These are phyloP conservation scores for Cebus imitator DNA, from an alignment of 2,113 vertebrate genomes.

Conservation along the genomic window DNA sequence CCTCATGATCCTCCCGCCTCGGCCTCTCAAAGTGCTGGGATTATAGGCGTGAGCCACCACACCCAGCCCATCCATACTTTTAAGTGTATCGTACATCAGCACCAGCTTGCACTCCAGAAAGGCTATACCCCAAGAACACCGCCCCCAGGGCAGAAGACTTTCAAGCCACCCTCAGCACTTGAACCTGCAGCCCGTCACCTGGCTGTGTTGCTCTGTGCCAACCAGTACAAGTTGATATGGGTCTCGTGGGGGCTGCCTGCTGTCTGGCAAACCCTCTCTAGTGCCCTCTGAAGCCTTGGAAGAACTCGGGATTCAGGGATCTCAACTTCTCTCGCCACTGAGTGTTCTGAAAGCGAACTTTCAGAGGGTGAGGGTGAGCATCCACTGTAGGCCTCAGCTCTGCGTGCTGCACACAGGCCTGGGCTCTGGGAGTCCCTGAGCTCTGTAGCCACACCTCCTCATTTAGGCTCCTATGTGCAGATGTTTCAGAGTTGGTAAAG, in stretches of 20 bases:
- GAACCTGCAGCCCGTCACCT: neutral
- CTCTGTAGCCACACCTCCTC: neutral
- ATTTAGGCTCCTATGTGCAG: neutral
- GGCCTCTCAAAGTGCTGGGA: too few species aligned
- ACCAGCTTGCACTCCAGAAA: neutral
- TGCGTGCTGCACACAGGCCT: neutral
- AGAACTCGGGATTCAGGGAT: too few species aligned
- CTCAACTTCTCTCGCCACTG: neutral
- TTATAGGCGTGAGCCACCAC: too few species aligned
- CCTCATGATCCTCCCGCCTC: too few species aligned
- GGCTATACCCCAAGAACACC: neutral
- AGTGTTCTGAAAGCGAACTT: neutral
- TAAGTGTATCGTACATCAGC: neutral
- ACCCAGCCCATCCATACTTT: too few species aligned
- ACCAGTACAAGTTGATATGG: neutral
- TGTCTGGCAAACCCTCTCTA: neutral
- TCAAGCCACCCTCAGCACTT: neutral
- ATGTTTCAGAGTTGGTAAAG: neutral
- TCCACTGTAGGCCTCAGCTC: rapidly evolving
- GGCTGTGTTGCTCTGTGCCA: neutral
- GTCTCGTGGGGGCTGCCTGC: neutral
- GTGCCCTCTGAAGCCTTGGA: neutral
- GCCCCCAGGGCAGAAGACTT: neutral
- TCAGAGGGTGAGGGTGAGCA: neutral
- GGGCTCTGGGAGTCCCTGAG: too few species aligned